Percentiles rank a stretch among this genome's conserved stretches.
Conservation (phyloP, 2,797 vertebrate species). For the Lerista edwardsae region DNA sequence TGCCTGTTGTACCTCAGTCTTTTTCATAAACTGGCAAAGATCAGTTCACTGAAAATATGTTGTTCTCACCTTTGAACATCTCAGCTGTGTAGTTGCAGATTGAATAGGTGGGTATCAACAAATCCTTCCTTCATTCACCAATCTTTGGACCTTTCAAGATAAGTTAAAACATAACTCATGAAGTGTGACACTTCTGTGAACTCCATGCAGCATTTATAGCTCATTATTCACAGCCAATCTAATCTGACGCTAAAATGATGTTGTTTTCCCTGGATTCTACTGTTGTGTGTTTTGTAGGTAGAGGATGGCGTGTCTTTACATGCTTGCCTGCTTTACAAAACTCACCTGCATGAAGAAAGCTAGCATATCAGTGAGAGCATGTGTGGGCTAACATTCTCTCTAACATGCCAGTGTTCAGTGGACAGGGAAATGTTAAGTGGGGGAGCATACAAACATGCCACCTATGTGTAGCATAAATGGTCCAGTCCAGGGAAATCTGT, state of each 20-base stretch:
- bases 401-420: not conserved
- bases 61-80: conserved; percentile 68
- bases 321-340: not conserved
- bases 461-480: not conserved
- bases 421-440: not conserved
- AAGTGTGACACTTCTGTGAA: not conserved
- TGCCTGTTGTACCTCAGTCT: conserved; percentile 65
- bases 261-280: not conserved
- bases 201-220: not conserved
- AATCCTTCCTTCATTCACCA: not conserved
- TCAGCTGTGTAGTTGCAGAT: conserved; percentile 66
- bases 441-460: not conserved
- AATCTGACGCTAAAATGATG: not conserved
- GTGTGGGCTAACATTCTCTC: not conserved
- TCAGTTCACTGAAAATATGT: conserved; percentile 50
- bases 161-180: not conserved
- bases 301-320: not conserved
- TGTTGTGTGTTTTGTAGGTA: not conserved
- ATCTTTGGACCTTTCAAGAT: not conserved
- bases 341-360: not conserved
- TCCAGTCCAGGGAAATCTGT: not conserved
- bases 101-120: conserved; percentile 47
- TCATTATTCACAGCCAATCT: not conserved
- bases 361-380: not conserved
- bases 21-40: conserved; percentile 60